Evolutionary conservation across 2,888 invertebrate genomes (phyloP), one percentile per base, ranked within the genome.

Genomic region (Caenorhabditis uteleia): DNA sequence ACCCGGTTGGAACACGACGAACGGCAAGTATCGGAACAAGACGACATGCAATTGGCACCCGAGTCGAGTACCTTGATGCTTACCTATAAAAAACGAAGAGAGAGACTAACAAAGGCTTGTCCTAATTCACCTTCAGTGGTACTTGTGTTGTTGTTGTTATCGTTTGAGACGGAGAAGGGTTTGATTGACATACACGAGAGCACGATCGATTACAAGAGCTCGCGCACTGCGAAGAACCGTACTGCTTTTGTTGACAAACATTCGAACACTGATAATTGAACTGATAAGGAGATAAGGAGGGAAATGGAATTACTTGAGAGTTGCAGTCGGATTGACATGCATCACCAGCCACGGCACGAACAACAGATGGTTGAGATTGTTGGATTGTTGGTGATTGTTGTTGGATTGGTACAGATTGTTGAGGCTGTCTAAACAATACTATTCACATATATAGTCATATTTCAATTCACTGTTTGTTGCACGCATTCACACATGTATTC

Each of bases 121-220:
- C 4, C 36, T 40, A 1, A 36, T 1, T 12, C 16, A 62, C 54
- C 45, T 58, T 64, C 40, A 59, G 27, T 27, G 65, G 55, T 4
- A 45, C 31, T 53, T 50, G 34, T 31, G 51, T 44, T 29, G 66
- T 47, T 23, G 53, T 43, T 16, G 55, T 14, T 26, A 14, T 18
- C 8, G 38, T 38, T 38, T 27, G 10, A 25, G n/a, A 23, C 10
- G 38, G 26, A 34, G 49, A 26, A 14, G 61, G 55, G 43, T 46
- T 61, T 20, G 62, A 44, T 48, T 58, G 57, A 47, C 65, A 65
- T 47, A 65, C 59, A 50, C 59, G 49, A 46, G 55, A 53, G 55
- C 65, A 65, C 31, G 65, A 65, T 54, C 39, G 47, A 59, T 53
- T 56, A 53, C 65, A 65, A 43, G 65, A 65, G 47, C 39, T 51